Base-by-base conservation (phyloP, 1,140 invertebrate species). In the Drosophila leontia region DNA sequence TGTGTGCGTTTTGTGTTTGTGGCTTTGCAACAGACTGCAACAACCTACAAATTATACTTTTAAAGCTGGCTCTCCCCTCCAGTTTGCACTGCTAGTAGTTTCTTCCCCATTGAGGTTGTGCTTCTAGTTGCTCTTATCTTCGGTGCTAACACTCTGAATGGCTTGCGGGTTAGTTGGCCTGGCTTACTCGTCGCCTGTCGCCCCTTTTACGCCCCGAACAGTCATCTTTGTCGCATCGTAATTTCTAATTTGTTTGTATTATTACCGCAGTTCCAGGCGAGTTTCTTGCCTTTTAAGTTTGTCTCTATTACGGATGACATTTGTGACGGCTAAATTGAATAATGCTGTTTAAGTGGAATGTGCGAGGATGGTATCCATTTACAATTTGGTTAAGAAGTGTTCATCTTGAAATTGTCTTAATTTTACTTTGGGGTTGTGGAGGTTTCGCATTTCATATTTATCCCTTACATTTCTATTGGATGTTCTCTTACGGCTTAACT, bases 41-140 rank as follows among this genome's bases (percentile, higher is more conserved):
- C 77, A 81, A 45, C 45, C 57, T 72, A 88, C 81, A 90, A 90
- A 85, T 88, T 84, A 90, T 90, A 85, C 77, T 85, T 88, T 75
- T 81, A 81, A 81, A 90, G 80, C 69, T 81, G 75, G 60, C 62
- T 72, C 56, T 71, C 34, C 55, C 60, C 60, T 35, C 53, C 32
- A 57, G 48, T n/a, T 57, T 23, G 13, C 7, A 32, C 13, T 19
- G 5, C 45, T 72, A 17, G 15, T 50, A 35, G 53, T 47, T 55
- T 15, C 17, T 35, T 45, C 35, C 45, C 23, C 17, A 35, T 39
- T 23, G 26, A 29, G 26, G 41, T 47, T 56, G 53, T 35, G 32
- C 45, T 50, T 58, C 42, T 58, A 70, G 67, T 57, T 65, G 51
- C 62, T 81, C 62, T 80, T 81, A 84, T 80, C 71, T 60, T 59